Evolutionary conservation across 2,113 vertebrate genomes (phyloP).

Genomic region (Probosciger aterrimus): DNA sequence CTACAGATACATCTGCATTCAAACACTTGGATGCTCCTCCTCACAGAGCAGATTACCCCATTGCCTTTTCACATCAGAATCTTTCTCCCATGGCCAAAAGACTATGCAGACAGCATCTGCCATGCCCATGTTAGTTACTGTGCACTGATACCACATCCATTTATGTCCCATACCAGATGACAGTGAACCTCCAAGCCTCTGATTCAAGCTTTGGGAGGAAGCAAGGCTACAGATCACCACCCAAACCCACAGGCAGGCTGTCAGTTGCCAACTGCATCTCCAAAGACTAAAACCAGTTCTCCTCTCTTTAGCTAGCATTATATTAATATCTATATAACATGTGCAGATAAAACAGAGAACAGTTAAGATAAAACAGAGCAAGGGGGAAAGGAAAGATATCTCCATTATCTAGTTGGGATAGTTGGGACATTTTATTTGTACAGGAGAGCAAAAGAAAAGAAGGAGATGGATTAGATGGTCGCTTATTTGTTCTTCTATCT

Average conservation of each 20-base stretch:
- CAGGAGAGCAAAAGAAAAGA: not conserved
- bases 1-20: fast-evolving
- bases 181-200: fast-evolving
- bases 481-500: not conserved
- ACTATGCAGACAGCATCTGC: fast-evolving
- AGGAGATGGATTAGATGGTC: not conserved
- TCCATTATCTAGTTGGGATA: not conserved
- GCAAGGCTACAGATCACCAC: not conserved
- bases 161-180: fast-evolving
- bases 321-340: not conserved
- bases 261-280: not conserved
- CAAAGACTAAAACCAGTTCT: not conserved
- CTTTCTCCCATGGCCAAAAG: fast-evolving
- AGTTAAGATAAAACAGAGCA: not conserved
- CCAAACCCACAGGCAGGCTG: not conserved
- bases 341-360: not conserved
- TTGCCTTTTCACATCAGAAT: not conserved
- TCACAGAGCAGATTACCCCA: no score
- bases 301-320: not conserved
- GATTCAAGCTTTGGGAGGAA: not conserved
- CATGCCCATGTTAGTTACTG: fast-evolving
- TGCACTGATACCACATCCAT: not conserved
- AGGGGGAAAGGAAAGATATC: not conserved
- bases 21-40: fast-evolving
- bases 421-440: not conserved